Base-by-base conservation (phyloP, 2,797 vertebrate genomes). In the Agapornis canus region DNA sequence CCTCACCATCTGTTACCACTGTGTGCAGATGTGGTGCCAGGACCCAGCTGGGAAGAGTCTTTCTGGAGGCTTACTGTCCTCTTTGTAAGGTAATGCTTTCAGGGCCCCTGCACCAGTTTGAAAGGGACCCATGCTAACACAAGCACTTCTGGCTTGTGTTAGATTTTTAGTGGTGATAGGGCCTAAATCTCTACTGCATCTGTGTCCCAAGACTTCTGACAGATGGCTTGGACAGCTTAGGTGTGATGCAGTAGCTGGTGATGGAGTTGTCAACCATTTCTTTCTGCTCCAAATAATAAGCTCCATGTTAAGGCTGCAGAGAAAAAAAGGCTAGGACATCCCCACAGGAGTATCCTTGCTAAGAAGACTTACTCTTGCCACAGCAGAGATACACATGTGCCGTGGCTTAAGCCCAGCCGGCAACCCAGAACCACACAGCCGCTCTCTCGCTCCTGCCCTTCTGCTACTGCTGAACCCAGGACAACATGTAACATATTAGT, bases 41-140 rank as follows among this genome's bases (percentile, higher is more conserved):
- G 99, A 10, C 99, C 99, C 89, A 99, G 98, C 98, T 99, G 99
- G 99, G 99, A 99, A 93, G 99, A 99, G 94, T 99, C 98, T 2
- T 99, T 99, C 94, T 99, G 99, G 99, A 98, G 98, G 79, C 97
- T 99, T 89, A 99, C 99, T 0, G 98, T 99, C 39, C 79, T 99
- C 90, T 99, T 99, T 4, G 99, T 99, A 75, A 99, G 99, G 99
- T 99, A 77, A 94, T 23, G 13, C 9, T 5, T 56, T 69, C 18
- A n/a, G 37, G 6, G 15, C 31, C 15, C 59, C 25, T 27, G 45
- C 13, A 16, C 3, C 32, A 8, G 6, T 37, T 37, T 8, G 27
- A 47, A 81, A 40, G 40, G 10, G 17, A 71, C 39, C 13, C 14
- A 22, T 32, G 54, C 54, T 56, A 56, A 56, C 54, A 56, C n/a